These are phyloP conservation scores for Ptycholaimellus sp. DNA, from an alignment of 2,888 invertebrate genomes.

Conservation along the genomic window DNA sequence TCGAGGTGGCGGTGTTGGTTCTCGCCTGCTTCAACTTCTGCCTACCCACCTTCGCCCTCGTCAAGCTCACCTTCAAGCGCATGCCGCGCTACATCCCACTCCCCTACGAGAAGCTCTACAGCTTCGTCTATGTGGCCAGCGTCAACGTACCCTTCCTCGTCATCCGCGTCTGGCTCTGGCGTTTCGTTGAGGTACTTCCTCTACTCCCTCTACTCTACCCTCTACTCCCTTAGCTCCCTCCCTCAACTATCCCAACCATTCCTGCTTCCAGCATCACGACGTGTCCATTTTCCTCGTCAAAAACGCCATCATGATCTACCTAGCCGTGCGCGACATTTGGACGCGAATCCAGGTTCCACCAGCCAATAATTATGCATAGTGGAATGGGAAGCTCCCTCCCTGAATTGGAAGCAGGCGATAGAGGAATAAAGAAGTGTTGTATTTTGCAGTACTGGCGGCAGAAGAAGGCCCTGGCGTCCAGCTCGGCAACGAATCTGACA, in stretches of 20 bases:
- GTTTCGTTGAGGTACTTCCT: slow-evolving; percentile 28
- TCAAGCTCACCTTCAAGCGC: slow-evolving; percentile 32
- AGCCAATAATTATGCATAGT: too few relatives aligned
- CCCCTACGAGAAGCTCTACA: slow-evolving; percentile 29
- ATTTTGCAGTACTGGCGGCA: too few relatives aligned
- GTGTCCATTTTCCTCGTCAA: slow-evolving; percentile 38
- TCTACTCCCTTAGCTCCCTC: slow-evolving; percentile 29
- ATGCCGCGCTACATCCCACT: slow-evolving; percentile 14
- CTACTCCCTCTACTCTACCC: slow-evolving; percentile 32
- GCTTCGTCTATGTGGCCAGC: slow-evolving; percentile 31
- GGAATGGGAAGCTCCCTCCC: too few relatives aligned
- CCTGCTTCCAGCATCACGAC: too few relatives aligned
- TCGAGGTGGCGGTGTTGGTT: slow-evolving; percentile 32
- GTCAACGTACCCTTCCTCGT: slow-evolving; percentile 35
- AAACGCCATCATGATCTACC: slow-evolving; percentile 33
- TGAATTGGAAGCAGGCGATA: too few relatives aligned
- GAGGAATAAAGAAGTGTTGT: too few relatives aligned
- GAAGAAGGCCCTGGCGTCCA: too few relatives aligned
- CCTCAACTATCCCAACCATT: slow-evolving; percentile 11
- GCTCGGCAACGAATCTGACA: too few relatives aligned
- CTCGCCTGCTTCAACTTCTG: slow-evolving; percentile 35
- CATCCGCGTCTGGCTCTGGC: slow-evolving; percentile 35
- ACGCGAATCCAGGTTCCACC: too few relatives aligned
- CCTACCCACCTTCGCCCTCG: slow-evolving; percentile 34
- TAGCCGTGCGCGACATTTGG: slow-evolving; percentile 29